A percentile compares a stretch with the other conserved stretches of the same genome.
Conservation (phyloP, 2,888 invertebrate species). For the Pachydiplax longipennis region DNA sequence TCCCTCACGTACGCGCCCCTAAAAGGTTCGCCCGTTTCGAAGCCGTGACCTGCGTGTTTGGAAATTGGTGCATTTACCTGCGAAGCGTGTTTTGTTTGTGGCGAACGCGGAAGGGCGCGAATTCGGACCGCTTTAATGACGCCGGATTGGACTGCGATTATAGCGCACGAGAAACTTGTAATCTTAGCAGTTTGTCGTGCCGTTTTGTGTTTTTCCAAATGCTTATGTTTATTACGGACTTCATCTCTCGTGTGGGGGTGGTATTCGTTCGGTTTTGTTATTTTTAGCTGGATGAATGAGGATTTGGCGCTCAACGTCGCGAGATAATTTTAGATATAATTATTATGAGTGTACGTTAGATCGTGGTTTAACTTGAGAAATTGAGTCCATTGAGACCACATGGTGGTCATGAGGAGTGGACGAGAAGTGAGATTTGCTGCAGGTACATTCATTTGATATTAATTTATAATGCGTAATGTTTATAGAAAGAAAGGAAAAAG, state of each 20-base stretch:
- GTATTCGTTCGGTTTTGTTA: no score
- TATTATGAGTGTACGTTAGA: no score
- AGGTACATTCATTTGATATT: no score
- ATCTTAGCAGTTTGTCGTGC: conserved; percentile 36
- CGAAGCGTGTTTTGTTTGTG: conserved; percentile 29
- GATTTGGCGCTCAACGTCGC: neutral
- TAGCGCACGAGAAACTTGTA: conserved; percentile 1
- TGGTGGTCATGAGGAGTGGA: no score
- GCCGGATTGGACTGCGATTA: neutral
- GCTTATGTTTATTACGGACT: neutral
- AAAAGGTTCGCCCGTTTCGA: neutral
- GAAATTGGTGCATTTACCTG: conserved; percentile 34
- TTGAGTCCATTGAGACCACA: no score
- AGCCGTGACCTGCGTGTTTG: conserved; percentile 28
- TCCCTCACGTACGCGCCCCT: conserved; percentile 1
- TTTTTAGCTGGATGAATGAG: neutral
- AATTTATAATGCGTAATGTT: no score
- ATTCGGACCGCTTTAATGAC: conserved; percentile 1
- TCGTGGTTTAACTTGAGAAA: no score
- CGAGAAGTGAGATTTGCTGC: no score
- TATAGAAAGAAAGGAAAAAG: no score
- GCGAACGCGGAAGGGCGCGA: conserved; percentile 7
- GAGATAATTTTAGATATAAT: no score
- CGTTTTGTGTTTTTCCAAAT: neutral
- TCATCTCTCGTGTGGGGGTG: no score